These are phyloP conservation scores for Melanargia galathea DNA, from an alignment of 2,888 invertebrate genomes.

Conservation along the genomic window DNA sequence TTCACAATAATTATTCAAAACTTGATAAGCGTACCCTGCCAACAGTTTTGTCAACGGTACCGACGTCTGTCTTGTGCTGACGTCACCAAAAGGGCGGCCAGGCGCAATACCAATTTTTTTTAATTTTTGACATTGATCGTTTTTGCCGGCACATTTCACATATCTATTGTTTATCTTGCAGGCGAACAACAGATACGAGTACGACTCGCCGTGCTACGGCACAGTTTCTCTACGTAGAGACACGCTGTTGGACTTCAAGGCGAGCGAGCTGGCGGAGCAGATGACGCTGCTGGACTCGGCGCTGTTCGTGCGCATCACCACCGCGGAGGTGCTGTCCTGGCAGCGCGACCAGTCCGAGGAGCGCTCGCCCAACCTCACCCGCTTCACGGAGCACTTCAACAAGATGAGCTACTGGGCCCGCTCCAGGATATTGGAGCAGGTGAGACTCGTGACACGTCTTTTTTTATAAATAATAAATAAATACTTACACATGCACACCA, in stretches of 20 bases:
- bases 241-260: constrained; percentile 95
- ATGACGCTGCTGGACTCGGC: constrained; percentile 98
- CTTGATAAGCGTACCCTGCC: too few species aligned
- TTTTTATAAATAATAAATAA: too few species aligned
- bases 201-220: constrained; percentile 71
- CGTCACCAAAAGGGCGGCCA: too few species aligned
- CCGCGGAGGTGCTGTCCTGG: constrained; percentile 98
- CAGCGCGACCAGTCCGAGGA: constrained; percentile 99
- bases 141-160: too few species aligned
- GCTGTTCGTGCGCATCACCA: constrained; percentile 97
- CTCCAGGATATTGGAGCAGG: constrained; percentile 94
- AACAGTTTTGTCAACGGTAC: too few species aligned
- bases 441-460: constrained; percentile 31
- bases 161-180: too few species aligned
- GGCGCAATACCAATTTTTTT: too few species aligned
- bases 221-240: constrained; percentile 72
- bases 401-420: constrained; percentile 97
- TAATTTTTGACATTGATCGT: not conserved
- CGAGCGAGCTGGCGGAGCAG: constrained; percentile 97
- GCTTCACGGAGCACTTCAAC: constrained; percentile 99
- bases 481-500: too few species aligned
- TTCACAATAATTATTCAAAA: too few species aligned
- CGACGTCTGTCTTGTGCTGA: too few species aligned
- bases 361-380: constrained; percentile 96
- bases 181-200: constrained; percentile 72